Conservation (phyloP, 2,113 vertebrate genomes). For the Pongo abelii region DNA sequence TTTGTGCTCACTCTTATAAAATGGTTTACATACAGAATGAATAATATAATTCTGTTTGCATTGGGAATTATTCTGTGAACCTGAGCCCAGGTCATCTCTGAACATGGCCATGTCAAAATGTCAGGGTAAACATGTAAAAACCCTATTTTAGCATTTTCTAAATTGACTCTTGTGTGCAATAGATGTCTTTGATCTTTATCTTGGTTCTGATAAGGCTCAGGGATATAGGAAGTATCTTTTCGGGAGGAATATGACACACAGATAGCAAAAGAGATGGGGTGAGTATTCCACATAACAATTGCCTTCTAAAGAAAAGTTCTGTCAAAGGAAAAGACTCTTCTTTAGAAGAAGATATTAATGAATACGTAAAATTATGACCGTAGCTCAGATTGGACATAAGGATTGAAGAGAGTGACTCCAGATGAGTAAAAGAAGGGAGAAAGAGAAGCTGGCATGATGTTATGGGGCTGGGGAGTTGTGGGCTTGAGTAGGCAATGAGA, state of each 20-base stretch:
- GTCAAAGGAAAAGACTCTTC: background rate
- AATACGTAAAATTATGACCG: background rate
- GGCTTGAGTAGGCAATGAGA: background rate
- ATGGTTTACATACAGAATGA: background rate
- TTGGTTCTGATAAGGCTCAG: background rate
- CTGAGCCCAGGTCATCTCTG: background rate
- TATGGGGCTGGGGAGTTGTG: accelerated
- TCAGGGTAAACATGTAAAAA: background rate
- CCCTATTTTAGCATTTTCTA: background rate
- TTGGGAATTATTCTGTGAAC: background rate
- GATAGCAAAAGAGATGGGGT: background rate
- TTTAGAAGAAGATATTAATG: background rate
- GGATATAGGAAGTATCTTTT: background rate
- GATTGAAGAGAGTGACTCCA: background rate
- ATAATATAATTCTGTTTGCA: background rate
- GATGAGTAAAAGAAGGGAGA: background rate
- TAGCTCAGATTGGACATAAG: background rate
- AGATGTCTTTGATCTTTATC: background rate
- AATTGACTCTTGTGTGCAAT: background rate
- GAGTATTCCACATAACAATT: background rate
- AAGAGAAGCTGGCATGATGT: too few relatives aligned
- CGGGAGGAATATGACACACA: background rate
- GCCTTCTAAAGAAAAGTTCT: background rate
- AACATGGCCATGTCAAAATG: background rate
- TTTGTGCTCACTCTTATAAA: background rate